Evolutionary conservation across 1,140 invertebrate genomes (phyloP).

Genomic region (Orchesella cincta): DNA sequence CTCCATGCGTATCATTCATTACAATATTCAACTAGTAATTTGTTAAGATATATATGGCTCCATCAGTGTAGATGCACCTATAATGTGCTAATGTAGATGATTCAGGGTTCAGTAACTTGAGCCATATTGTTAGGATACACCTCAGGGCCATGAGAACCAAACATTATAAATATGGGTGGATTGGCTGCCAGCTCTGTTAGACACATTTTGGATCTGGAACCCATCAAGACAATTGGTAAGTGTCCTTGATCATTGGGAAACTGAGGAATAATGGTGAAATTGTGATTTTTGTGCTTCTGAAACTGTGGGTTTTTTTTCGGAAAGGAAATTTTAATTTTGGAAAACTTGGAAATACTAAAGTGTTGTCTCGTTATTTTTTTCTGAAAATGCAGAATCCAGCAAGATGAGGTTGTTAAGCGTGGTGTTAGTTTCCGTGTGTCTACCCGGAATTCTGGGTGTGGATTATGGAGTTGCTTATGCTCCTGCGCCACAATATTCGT

Average conservation of each 20-base stretch:
- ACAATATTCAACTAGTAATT: neutral
- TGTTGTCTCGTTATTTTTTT: no score
- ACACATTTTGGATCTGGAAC: constrained; percentile 20
- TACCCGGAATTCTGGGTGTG: constrained; percentile 26
- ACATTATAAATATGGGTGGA: constrained; percentile 25
- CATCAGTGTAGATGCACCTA: no score
- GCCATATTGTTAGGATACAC: neutral
- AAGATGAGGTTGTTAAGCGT: constrained; percentile 22
- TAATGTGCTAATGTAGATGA: neutral
- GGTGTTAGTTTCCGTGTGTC: constrained; percentile 14
- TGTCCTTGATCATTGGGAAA: constrained; percentile 5
- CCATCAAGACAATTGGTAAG: constrained; percentile 19
- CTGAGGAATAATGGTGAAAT: no score
- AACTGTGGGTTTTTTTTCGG: neutral
- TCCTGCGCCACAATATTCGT: neutral
- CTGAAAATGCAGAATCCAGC: neutral
- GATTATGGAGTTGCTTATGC: constrained; percentile 15
- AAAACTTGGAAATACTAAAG: no score
- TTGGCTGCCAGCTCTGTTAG: neutral
- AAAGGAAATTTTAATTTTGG: no score
- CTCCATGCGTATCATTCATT: neutral
- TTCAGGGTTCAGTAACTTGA: constrained; percentile 3
- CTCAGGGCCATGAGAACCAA: constrained; percentile 14
- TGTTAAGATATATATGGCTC: neutral
- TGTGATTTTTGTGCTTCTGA: neutral